Evolutionary conservation across 2,888 invertebrate species (phyloP).

Genomic region (Prosapia bicincta): DNA sequence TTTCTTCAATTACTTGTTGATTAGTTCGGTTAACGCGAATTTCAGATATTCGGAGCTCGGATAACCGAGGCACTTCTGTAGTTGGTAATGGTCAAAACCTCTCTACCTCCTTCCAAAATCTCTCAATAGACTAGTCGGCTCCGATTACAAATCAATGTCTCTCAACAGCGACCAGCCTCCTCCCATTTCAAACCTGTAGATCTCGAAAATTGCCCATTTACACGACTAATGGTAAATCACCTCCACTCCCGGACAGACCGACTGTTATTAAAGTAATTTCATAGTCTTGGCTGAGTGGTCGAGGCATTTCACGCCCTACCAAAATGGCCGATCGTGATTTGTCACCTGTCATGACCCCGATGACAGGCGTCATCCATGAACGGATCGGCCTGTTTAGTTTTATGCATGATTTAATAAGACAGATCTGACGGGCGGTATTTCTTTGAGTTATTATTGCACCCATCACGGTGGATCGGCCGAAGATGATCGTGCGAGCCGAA

Average conservation of each 20-base stretch:
- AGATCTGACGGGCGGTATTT: constrained; percentile 24
- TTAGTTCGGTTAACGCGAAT: no score
- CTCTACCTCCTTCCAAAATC: no score
- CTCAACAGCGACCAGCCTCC: not conserved
- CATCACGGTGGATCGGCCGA: constrained; percentile 20
- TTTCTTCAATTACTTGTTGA: no score
- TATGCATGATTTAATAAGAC: constrained; percentile 34
- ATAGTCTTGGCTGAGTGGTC: constrained; percentile 19
- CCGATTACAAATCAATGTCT: no score
- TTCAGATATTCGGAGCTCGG: no score
- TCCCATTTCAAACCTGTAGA: not conserved
- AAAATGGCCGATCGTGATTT: constrained; percentile 27
- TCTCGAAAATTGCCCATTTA: not conserved
- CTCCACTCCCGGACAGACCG: not conserved
- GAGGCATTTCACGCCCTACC: not conserved
- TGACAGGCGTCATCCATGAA: constrained; percentile 18
- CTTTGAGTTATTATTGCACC: constrained; percentile 23
- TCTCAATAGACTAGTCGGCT: no score
- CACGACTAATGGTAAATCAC: not conserved
- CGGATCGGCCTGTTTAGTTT: constrained; percentile 29
- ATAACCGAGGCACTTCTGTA: no score
- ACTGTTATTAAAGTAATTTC: constrained; percentile 18
- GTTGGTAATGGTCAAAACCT: no score
- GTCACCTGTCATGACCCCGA: constrained; percentile 28
- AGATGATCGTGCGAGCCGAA: constrained; percentile 35